A percentile compares a stretch with the other conserved stretches of the same genome.
Conservation (phyloP, 2,797 vertebrate genomes). For the Parauchenoglanis punctatus region DNA sequence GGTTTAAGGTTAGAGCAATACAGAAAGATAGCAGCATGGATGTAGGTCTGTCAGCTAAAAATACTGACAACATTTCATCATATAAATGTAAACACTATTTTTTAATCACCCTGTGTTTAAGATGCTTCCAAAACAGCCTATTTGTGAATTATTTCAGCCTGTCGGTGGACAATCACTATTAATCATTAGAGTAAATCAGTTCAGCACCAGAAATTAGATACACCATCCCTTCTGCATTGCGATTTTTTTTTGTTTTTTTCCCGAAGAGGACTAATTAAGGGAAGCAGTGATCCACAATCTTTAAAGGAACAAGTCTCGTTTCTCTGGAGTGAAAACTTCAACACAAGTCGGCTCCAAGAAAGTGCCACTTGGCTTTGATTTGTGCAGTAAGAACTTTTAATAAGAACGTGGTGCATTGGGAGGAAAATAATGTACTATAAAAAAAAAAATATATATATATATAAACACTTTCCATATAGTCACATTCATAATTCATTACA, state of each 20-base stretch:
- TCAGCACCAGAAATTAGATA: neutral
- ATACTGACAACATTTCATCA: neutral
- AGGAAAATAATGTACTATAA: neutral
- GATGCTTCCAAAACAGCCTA: neutral
- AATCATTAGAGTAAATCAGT: neutral
- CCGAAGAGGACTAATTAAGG: neutral
- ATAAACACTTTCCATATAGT: neutral
- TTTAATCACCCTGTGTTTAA: neutral
- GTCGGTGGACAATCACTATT: neutral
- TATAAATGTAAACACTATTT: neutral
- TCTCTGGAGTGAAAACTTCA: constrained; percentile 12
- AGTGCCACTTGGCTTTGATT: constrained; percentile 11
- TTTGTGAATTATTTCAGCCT: neutral
- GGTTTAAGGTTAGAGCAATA: neutral
- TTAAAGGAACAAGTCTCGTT: constrained; percentile 3
- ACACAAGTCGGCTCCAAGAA: neutral
- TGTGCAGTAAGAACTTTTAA: constrained; percentile 4
- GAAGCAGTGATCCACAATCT: neutral
- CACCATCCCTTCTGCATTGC: neutral
- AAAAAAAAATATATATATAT: neutral
- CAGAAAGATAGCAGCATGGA: neutral
- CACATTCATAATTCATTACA: neutral
- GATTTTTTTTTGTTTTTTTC: neutral
- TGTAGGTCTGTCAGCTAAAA: neutral
- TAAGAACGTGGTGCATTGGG: neutral